These are phyloP conservation scores for Brachyrhaphis roseni DNA, from an alignment of 2,797 vertebrate genomes.

Conservation along the genomic window DNA sequence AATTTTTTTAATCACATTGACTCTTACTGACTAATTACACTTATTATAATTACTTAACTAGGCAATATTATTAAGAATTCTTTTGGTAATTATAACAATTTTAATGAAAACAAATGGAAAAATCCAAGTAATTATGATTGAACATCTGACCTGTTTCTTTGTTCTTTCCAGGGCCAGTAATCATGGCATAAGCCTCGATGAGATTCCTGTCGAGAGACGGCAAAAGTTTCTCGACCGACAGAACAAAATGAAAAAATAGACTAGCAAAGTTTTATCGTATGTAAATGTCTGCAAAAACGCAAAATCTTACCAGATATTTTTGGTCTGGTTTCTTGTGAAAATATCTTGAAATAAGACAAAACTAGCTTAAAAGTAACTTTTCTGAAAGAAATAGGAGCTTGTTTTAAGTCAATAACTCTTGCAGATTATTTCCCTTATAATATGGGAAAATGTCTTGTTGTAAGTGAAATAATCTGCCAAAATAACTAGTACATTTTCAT, in stretches of 20 bases:
- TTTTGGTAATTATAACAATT: neutral
- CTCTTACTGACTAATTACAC: neutral
- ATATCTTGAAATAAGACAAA: too few species aligned
- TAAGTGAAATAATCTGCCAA: too few species aligned
- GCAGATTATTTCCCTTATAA: too few species aligned
- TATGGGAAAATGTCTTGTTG: too few species aligned
- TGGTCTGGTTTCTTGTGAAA: too few species aligned
- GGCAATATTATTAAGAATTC: neutral
- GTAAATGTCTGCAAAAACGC: neutral
- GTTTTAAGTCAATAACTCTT: too few species aligned
- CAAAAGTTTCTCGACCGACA: constrained; percentile 82
- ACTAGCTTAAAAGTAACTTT: too few species aligned
- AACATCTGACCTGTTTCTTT: neutral
- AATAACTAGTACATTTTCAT: too few species aligned
- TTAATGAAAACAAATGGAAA: neutral
- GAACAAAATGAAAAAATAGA: constrained; percentile 66
- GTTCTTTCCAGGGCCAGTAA: constrained; percentile 73
- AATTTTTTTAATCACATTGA: neutral
- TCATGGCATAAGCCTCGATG: constrained; percentile 85
- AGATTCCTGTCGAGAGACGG: constrained; percentile 81
- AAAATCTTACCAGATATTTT: too few species aligned
- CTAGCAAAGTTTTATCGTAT: neutral
- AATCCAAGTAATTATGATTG: neutral
- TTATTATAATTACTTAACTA: neutral
- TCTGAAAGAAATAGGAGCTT: too few species aligned